A percentile compares a stretch with the other conserved stretches of the same genome.
These are phyloP conservation scores for Pyxicephalus adspersus DNA, from an alignment of 2,113 vertebrate genomes.

Conservation along the genomic window DNA sequence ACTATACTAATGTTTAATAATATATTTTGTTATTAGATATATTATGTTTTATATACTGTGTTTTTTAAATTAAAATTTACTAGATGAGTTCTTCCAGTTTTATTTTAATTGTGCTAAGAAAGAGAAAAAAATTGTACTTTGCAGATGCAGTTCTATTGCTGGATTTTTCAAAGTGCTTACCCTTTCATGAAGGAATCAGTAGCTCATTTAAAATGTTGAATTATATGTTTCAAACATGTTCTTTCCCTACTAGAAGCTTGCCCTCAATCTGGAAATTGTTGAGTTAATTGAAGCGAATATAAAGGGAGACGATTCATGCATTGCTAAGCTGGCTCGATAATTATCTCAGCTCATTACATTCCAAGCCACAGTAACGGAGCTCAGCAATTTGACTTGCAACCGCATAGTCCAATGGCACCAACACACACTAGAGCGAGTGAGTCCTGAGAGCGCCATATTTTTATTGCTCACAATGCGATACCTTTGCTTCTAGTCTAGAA, in stretches of 20 bases:
- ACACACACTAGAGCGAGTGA: neutral
- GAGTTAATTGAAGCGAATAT: constrained; percentile 32
- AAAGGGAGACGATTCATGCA: constrained; percentile 11
- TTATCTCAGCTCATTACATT: constrained; percentile 47
- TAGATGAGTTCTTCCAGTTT: neutral
- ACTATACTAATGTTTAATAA: neutral
- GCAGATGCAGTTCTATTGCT: too few species aligned
- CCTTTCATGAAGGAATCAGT: too few species aligned
- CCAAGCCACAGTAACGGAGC: constrained; percentile 29
- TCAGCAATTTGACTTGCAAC: constrained; percentile 30
- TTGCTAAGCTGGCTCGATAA: constrained; percentile 38
- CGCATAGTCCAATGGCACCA: constrained; percentile 2
- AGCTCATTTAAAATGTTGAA: neutral
- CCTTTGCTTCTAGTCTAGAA: too few species aligned
- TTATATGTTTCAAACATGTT: neutral
- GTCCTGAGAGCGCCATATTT: too few species aligned
- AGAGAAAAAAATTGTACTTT: too few species aligned
- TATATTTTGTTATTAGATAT: neutral
- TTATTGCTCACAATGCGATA: too few species aligned
- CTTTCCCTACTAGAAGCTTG: neutral
- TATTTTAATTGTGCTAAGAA: neutral
- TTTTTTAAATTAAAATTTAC: neutral
- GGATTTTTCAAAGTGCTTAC: too few species aligned
- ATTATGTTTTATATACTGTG: neutral
- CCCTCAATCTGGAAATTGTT: constrained; percentile 30